Evolutionary conservation across 1,140 invertebrate genomes (phyloP).

Genomic region (Lordiphosa mommai): DNA sequence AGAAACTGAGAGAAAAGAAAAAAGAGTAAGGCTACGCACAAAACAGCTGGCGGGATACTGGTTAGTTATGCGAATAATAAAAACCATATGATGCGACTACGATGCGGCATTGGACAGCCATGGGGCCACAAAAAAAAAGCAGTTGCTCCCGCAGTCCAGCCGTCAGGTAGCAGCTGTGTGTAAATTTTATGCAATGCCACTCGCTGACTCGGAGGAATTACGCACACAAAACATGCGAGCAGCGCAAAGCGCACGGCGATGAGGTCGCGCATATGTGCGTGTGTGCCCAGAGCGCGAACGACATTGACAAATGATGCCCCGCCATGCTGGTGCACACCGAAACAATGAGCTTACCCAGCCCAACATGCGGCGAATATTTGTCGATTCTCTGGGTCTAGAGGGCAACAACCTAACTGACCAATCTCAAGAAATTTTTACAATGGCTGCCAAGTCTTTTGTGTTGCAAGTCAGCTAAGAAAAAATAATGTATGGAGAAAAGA

Average conservation of each 20-base stretch:
- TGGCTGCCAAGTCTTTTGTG: conserved; percentile 52
- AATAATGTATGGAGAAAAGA: conserved; percentile 6
- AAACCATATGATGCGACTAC: conserved; percentile 12
- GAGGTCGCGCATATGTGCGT: conserved; percentile 46
- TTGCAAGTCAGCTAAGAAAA: conserved; percentile 29
- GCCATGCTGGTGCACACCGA: conserved; percentile 22
- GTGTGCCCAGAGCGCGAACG: conserved; percentile 45
- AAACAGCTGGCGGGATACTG: conserved; percentile 5
- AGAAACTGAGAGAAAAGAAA: background rate
- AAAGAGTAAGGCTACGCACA: conserved; percentile 1
- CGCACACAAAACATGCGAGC: conserved; percentile 56
- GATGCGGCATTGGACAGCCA: background rate
- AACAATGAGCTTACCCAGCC: conserved; percentile 33
- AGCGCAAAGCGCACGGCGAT: conserved; percentile 11
- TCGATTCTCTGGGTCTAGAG: conserved; percentile 58
- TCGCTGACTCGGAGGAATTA: conserved; percentile 51
- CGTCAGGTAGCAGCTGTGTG: conserved; percentile 16
- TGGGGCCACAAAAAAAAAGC: background rate
- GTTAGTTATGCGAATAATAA: conserved; percentile 37
- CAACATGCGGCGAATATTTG: conserved; percentile 53
- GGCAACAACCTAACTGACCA: conserved; percentile 56
- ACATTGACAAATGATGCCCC: conserved; percentile 72
- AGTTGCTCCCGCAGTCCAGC: background rate
- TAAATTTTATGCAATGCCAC: conserved; percentile 38
- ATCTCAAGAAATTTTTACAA: conserved; percentile 45